Conservation (phyloP, 2,113 vertebrate genomes). For the Neoarius graeffei region DNA sequence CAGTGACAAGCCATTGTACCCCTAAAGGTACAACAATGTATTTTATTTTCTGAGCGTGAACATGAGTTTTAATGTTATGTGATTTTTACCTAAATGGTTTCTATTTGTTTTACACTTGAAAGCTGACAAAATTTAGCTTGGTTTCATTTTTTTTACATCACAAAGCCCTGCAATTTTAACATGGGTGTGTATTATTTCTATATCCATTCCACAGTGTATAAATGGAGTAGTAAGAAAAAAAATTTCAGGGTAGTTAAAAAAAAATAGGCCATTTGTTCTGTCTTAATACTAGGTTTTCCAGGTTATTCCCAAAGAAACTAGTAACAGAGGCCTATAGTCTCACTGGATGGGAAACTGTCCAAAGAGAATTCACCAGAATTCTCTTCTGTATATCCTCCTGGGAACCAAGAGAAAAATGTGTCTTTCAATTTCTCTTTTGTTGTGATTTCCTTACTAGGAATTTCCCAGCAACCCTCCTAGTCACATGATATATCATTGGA, state of each 20-base stretch:
- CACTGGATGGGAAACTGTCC: background rate
- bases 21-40: no score
- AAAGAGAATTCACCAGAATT: background rate
- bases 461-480: no score
- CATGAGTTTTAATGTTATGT: background rate
- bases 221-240: background rate
- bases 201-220: background rate
- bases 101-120: background rate
- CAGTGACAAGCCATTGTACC: no score
- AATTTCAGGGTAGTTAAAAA: background rate
- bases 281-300: background rate
- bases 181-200: background rate
- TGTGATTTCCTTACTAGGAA: no score
- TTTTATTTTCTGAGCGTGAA: no score
- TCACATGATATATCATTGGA: no score
- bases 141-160: background rate
- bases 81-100: background rate
- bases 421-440: no score
- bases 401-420: no score
- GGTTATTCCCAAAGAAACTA: background rate
- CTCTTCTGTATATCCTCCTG: background rate
- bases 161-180: background rate
- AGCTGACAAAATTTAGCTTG: background rate
- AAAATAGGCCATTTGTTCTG: background rate
- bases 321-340: background rate